These are phyloP conservation scores for Tonatia bakeri DNA, from an alignment of 2,113 vertebrate species.

Conservation along the genomic window DNA sequence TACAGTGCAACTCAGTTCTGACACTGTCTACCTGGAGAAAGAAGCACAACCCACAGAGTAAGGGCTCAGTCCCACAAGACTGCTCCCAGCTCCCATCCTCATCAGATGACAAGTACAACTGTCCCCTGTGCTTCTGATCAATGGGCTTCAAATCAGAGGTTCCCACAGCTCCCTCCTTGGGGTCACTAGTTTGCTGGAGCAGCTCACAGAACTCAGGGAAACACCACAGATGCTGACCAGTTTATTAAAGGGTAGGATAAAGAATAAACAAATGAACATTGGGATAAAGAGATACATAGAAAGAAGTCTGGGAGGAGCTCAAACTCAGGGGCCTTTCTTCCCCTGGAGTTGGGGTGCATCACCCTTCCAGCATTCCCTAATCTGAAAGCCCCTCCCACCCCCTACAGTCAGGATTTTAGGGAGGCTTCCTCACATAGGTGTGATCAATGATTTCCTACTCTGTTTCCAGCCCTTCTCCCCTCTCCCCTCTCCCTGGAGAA, in stretches of 20 bases:
- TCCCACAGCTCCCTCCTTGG: not conserved
- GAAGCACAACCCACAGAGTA: not conserved
- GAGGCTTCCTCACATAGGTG: not conserved
- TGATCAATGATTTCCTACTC: not conserved
- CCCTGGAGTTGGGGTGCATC: accelerated
- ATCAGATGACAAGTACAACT: not conserved
- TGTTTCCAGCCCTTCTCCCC: not conserved
- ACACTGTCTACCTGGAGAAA: not conserved
- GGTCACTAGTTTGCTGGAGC: not conserved
- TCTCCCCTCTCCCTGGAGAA: not conserved
- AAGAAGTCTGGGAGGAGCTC: too few relatives aligned
- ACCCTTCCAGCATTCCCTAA: not conserved
- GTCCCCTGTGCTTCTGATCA: not conserved
- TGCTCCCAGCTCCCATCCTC: not conserved
- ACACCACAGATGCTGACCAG: too few relatives aligned
- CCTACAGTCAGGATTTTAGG: not conserved
- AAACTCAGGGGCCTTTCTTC: not conserved
- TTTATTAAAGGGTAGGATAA: not conserved
- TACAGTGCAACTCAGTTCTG: not conserved
- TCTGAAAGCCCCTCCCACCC: not conserved
- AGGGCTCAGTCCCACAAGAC: not conserved
- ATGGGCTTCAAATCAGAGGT: not conserved
- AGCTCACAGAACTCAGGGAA: not conserved
- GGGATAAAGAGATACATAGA: not conserved
- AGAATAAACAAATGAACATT: not conserved